Base-by-base conservation (phyloP, 2,888 invertebrate species). In the Drosophila quinaria region DNA sequence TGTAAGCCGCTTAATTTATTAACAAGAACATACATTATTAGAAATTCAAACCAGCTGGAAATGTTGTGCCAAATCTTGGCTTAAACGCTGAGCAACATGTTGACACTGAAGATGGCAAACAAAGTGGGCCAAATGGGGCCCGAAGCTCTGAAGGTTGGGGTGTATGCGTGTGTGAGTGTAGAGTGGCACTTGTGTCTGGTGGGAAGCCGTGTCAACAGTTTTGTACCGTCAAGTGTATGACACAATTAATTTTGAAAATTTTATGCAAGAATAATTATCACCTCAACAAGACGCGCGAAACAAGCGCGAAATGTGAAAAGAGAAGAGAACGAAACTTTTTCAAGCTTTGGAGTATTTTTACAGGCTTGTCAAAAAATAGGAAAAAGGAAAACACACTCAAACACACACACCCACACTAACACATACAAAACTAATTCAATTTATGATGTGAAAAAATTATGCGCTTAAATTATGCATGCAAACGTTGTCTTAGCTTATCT, bases 1-100 rank as follows among this genome's bases (percentile, higher is more conserved):
- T 49, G 41, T 86, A 89, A 86, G 82, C 90, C 69, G 83, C 90
- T 87, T 86, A 87, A 88, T 85, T 85, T 90, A 80, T 90, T 75
- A 78, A 74, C 70, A 66, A 56, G 58, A 75, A 47, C 63, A 69
- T 51, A 54, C 60, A 70, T 71, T 75, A 69, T 77, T 61, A 59
- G 69, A 70, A 56, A 61, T 59, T 52, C 44, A 64, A 46, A 15
- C 25, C 56, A 61, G 58, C 58, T 63, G 60, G 22, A 65, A 65
- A 74, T 56, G 67, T 49, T 72, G 64, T 47, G 46, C 41, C 46
- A 70, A 67, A 71, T 63, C 76, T 67, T 47, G 71, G 64, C 80
- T 75, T 75, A 77, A 66, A 70, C 35, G 64, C 59, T 64, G 31
- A 75, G 49, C 61, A 66, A 56, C 61, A 70, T 73, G 76, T 78